Conservation (phyloP, 2,888 invertebrate species). For the Hololepta plana region DNA sequence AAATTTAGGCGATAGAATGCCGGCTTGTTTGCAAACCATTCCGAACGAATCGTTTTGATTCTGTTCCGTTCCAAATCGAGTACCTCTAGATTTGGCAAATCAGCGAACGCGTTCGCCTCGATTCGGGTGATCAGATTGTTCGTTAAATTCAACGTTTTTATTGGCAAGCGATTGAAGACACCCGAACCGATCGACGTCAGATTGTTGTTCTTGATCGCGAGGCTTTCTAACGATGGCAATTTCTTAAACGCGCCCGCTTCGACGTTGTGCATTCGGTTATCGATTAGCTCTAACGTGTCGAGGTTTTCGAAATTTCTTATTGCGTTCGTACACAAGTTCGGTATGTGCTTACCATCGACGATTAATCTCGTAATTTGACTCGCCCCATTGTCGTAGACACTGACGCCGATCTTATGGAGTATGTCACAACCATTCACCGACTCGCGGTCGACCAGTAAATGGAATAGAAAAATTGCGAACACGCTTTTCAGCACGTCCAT, state of each 20-base stretch:
- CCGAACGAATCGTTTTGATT: constrained; percentile 15
- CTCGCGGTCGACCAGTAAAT: too few species aligned
- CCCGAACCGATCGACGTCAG: constrained; percentile 13
- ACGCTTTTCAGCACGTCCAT: too few species aligned
- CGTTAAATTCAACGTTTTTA: constrained; percentile 17
- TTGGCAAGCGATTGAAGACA: constrained; percentile 16
- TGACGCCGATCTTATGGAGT: too few species aligned
- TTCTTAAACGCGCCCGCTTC: constrained; percentile 18
- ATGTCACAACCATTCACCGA: too few species aligned
- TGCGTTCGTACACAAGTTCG: constrained; percentile 9
- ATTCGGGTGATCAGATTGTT: constrained; percentile 17
- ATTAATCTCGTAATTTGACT: too few species aligned
- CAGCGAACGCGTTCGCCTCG: constrained; percentile 16
- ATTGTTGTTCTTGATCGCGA: constrained; percentile 16
- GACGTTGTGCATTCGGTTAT: constrained; percentile 15
- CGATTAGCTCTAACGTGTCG: constrained; percentile 11
- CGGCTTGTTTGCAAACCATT: constrained; percentile 17
- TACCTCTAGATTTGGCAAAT: constrained; percentile 16
- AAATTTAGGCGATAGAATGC: constrained; percentile 17
- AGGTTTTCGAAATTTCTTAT: constrained; percentile 8
- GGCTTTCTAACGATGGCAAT: constrained; percentile 14
- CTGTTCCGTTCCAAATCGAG: constrained; percentile 17
- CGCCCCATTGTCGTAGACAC: too few species aligned
- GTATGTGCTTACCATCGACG: constrained; percentile 7
- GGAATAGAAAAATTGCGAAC: too few species aligned